phyloP scores from a whole-genome alignment of 2,113 vertebrate species.

The Elephas maximus region DNA sequence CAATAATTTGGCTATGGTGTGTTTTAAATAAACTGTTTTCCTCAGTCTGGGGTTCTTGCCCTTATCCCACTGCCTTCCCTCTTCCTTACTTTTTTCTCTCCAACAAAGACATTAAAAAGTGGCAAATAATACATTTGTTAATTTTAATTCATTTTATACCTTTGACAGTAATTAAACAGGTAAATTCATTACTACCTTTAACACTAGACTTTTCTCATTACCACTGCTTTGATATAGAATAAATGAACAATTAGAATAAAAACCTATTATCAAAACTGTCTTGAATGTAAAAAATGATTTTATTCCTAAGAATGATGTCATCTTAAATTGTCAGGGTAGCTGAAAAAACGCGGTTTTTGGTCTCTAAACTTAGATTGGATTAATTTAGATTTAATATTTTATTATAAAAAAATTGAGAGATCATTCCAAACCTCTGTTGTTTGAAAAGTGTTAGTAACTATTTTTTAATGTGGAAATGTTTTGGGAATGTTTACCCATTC shows the following conservation, averaged over 20 bases:
- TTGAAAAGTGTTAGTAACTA: not conserved
- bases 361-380: conserved; percentile 19
- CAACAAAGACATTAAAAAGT: conserved; percentile 40
- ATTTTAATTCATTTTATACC: conserved; percentile 53
- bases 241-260: conserved; percentile 26
- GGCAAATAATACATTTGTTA: conserved; percentile 31
- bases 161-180: conserved; percentile 65
- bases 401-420: not conserved
- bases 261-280: not conserved
- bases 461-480: not conserved
- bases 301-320: not conserved
- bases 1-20: not conserved
- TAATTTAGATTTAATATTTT: conserved; percentile 52
- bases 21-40: conserved; percentile 44
- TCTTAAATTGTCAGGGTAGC: conserved; percentile 11
- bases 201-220: conserved; percentile 2
- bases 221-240: not conserved
- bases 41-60: not conserved
- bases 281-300: conserved; percentile 37
- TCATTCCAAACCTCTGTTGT: not conserved
- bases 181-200: conserved; percentile 61
- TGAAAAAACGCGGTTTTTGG: not conserved
- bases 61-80: not conserved
- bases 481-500: not conserved
- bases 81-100: conserved; percentile 15